phyloP scores from a whole-genome alignment of 2,113 vertebrate genomes.

The Xenopus borealis region DNA sequence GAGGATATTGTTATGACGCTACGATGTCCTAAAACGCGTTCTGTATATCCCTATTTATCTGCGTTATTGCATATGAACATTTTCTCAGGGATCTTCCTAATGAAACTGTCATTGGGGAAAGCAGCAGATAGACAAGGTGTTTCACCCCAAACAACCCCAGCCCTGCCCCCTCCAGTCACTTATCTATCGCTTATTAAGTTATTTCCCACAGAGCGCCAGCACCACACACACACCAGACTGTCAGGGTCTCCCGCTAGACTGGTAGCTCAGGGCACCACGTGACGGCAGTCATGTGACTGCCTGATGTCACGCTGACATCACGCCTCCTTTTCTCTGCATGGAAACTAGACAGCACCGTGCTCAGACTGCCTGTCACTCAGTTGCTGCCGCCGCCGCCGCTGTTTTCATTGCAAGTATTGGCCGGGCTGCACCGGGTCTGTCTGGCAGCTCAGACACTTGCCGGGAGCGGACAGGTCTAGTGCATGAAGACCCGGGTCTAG shows the following conservation, averaged over 20 bases:
- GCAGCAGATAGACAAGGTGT: too few relatives aligned
- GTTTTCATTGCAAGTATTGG: neutral
- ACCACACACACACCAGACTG: constrained; percentile 5
- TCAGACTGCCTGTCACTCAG: constrained; percentile 35
- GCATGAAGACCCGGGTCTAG: constrained; percentile 11
- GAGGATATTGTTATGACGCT: too few relatives aligned
- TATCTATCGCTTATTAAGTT: too few relatives aligned
- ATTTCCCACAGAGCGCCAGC: too few relatives aligned
- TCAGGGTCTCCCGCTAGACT: neutral
- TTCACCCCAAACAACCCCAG: too few relatives aligned
- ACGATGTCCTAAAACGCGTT: too few relatives aligned
- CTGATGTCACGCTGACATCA: constrained; percentile 28
- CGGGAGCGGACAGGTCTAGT: constrained; percentile 1
- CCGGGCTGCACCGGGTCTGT: constrained; percentile 3
- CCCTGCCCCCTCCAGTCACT: too few relatives aligned
- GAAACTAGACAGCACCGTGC: constrained; percentile 26
- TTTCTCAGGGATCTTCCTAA: too few relatives aligned
- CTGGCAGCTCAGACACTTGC: constrained; percentile 16
- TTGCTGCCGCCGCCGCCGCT: constrained; percentile 18
- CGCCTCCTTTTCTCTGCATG: constrained; percentile 25
- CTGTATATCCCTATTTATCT: too few relatives aligned
- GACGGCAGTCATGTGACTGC: constrained; percentile 29
- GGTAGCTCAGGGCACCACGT: constrained; percentile 10
- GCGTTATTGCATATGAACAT: too few relatives aligned
- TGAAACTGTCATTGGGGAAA: too few relatives aligned